Conservation (phyloP, 2,888 invertebrate species). For the Chymomyza procnemis region DNA sequence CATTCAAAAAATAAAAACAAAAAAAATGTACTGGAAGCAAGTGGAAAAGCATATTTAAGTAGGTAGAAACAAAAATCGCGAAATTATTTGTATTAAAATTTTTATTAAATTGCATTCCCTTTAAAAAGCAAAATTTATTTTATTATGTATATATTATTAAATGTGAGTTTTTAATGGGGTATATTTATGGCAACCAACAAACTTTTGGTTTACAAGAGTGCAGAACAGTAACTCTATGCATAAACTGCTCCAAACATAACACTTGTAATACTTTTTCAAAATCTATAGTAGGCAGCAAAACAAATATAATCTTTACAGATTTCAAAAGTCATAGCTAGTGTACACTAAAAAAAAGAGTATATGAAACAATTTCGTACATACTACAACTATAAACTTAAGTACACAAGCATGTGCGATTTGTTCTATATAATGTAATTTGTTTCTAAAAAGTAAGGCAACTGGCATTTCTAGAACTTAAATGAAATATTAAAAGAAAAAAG, state of each 20-base stretch:
- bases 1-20: background rate
- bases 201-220: too few species aligned
- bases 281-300: background rate
- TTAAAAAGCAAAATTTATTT: background rate
- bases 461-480: conserved; percentile 47
- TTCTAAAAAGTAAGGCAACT: conserved; percentile 36
- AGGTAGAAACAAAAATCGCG: background rate
- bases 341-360: background rate
- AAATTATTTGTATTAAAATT: background rate
- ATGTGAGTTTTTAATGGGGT: background rate
- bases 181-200: background rate
- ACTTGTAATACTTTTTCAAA: background rate
- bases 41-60: background rate
- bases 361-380: background rate
- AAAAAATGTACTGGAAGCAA: background rate
- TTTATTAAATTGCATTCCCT: background rate
- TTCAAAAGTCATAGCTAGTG: background rate
- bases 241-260: too few species aligned
- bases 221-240: too few species aligned
- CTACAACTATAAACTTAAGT: background rate
- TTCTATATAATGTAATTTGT: conserved; percentile 11
- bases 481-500: conserved; percentile 35
- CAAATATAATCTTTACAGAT: too few species aligned
- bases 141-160: background rate
- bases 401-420: background rate